These are phyloP conservation scores for Ophioderma brevispina DNA, from an alignment of 35 echinoderm and acorn worm genomes.

Conservation along the genomic window DNA sequence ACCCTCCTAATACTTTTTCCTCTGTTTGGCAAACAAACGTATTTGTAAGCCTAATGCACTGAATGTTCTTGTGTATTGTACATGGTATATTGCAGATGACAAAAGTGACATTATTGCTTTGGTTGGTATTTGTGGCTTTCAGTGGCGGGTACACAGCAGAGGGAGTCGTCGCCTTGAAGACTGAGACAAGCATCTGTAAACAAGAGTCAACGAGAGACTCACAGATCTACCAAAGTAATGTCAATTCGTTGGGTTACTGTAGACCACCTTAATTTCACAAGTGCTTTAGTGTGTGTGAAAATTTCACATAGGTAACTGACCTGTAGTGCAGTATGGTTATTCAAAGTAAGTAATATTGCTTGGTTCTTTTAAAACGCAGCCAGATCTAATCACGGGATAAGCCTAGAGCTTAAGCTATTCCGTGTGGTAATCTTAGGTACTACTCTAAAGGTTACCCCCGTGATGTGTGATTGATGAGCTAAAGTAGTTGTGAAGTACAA, in stretches of 20 bases:
- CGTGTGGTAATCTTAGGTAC: too few species aligned
- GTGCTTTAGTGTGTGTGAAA: not conserved
- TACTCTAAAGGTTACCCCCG: too few species aligned
- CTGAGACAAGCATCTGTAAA: slow-evolving; percentile 42
- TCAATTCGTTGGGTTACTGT: not conserved
- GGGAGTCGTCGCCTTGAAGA: slow-evolving; percentile 22
- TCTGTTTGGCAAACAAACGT: too few species aligned
- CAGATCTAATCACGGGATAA: not conserved
- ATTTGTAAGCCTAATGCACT: too few species aligned
- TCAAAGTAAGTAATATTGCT: too few species aligned
- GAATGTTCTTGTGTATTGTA: too few species aligned
- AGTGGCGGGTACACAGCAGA: slow-evolving; percentile 19
- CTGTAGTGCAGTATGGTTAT: too few species aligned
- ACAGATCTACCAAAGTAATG: slow-evolving; percentile 65
- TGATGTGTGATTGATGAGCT: too few species aligned
- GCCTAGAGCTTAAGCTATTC: not conserved
- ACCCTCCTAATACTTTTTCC: too few species aligned
- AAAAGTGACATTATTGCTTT: too few species aligned
- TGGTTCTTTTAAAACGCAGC: not conserved
- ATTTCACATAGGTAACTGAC: not conserved
- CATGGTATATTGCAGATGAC: too few species aligned
- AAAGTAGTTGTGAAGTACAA: too few species aligned
- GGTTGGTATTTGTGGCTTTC: not conserved
- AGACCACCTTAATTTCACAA: not conserved
- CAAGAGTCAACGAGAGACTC: slow-evolving; percentile 38